Evolutionary conservation across 2,113 vertebrate species (phyloP), one percentile per base, ranked within the genome.

Genomic region (Gambusia affinis): DNA sequence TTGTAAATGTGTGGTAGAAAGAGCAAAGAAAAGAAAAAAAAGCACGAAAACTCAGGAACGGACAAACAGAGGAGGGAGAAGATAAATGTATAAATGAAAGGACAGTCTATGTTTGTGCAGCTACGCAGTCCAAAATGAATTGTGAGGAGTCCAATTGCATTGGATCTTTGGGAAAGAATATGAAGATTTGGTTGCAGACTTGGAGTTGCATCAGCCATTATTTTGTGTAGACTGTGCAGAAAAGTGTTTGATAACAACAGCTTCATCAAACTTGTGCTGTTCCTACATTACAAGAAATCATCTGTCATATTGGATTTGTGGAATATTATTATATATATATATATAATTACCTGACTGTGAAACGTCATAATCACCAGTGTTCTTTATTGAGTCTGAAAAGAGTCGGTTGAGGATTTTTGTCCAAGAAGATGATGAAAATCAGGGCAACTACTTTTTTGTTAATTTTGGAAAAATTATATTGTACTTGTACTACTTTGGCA

Each of bases 1-100:
- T 75, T 65, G 29, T 69, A 62, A 69, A 60, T 72, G 31, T 47
- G 72, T 31, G 57, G 60, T 27, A 29, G 35, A 77, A 60, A 75
- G 54, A 70, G 57, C 69, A 67, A 63, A 28, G 1, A 22, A 8
- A 15, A 67, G 12, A 66, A 11, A 28, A 19, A 33, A 35, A 35
- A 37, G 35, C 35, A 37, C 30, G 27, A 51, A 35, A 51, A 66
- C 30, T 15, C 65, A 64, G 27, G 61, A 24, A 54, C 44, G 57
- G 8, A 61, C 39, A 70, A 33, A 85, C 11, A n/a, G 14, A 31
- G 54, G 54, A 30, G 54, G 54, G 64, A 57, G 35, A 30, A 54
- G 33, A 28, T 37, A 60, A 70, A 42, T 65, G 69, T 35, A 54
- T 47, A 67, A 28, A 19, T 39, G 29, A 29, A 76, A 31, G 22